Percentiles rank a stretch among this genome's conserved stretches.
Evolutionary conservation across 2,888 invertebrate genomes (phyloP).

Genomic region (Poecilobothrus nobilitatus): DNA sequence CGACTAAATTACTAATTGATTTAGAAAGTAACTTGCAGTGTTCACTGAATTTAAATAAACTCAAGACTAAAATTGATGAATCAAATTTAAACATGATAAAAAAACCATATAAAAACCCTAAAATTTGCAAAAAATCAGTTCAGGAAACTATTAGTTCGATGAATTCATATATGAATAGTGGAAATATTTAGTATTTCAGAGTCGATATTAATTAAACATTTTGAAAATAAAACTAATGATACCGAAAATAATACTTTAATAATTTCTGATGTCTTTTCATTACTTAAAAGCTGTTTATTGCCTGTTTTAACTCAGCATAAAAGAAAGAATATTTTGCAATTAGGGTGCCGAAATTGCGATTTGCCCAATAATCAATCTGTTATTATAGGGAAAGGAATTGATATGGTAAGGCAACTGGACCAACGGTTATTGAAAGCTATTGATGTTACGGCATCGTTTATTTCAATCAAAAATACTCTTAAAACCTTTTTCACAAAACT

Average conservation of each 20-base stretch:
- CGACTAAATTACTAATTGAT: neutral
- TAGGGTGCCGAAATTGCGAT: neutral
- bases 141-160: neutral
- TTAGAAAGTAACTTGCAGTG: neutral
- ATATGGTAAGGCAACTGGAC: neutral
- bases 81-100: neutral
- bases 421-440: neutral
- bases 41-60: neutral
- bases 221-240: neutral
- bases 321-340: neutral
- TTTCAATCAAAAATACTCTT: neutral
- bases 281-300: neutral
- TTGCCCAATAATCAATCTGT: neutral
- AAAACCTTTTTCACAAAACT: neutral
- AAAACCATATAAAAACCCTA: neutral
- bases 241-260: neutral
- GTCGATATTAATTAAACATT: neutral
- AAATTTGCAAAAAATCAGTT: conserved; percentile 4
- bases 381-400: conserved; percentile 7
- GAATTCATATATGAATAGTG: neutral
- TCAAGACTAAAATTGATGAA: neutral
- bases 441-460: neutral
- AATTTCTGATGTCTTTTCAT: neutral
- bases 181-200: neutral
- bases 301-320: neutral